These are phyloP conservation scores for Meriones unguiculatus DNA, from an alignment of 2,113 vertebrate species.

Conservation along the genomic window DNA sequence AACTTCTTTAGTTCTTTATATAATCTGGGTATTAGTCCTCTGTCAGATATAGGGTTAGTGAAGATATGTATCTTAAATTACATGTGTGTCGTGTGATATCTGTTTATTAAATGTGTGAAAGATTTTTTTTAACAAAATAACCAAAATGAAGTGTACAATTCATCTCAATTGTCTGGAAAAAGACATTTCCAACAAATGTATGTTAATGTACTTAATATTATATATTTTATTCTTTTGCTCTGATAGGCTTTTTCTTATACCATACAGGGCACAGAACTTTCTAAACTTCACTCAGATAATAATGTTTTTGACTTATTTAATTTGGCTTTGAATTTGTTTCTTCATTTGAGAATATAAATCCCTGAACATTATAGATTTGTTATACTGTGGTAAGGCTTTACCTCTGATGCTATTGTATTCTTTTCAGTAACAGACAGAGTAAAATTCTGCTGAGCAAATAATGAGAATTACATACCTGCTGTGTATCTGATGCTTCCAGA, in stretches of 20 bases:
- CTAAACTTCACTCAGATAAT: background rate
- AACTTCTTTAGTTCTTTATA: too few relatives aligned
- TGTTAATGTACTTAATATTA: background rate
- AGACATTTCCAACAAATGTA: fast-evolving
- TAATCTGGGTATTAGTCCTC: too few relatives aligned
- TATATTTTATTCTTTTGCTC: background rate
- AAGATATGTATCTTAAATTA: background rate
- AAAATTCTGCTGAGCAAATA: background rate
- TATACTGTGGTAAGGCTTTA: background rate
- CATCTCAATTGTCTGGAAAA: background rate
- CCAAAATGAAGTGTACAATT: background rate
- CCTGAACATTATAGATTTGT: background rate
- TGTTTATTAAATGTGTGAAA: background rate
- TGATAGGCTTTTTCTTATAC: background rate
- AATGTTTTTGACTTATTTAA: background rate
- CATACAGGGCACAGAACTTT: background rate
- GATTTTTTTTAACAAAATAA: too few relatives aligned
- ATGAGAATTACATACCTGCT: background rate
- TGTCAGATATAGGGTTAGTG: too few relatives aligned
- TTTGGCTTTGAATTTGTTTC: background rate
- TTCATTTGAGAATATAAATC: background rate
- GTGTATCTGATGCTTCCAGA: too few relatives aligned
- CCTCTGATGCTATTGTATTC: background rate
- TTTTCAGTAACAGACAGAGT: background rate
- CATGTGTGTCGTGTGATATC: background rate